A percentile compares a stretch with the other conserved stretches of the same genome.
phyloP scores from a whole-genome alignment of 2,113 vertebrate species.

The Neopipo cinnamomea region DNA sequence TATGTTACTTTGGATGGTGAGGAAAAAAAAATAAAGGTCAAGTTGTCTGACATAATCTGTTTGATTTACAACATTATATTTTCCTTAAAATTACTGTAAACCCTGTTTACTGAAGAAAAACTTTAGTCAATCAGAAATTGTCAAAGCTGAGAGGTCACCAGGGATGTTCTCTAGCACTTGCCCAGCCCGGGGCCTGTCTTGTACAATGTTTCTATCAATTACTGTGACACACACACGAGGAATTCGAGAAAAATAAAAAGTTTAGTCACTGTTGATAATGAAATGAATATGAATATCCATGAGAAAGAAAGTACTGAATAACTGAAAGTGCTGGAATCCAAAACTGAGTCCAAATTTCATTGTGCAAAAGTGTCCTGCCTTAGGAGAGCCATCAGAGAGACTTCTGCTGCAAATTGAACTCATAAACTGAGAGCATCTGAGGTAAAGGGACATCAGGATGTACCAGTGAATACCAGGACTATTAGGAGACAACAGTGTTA shows the following conservation, averaged over 20 bases:
- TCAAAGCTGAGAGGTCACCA: neutral
- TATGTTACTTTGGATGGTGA: neutral
- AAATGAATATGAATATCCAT: neutral
- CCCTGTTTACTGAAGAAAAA: neutral
- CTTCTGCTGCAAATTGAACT: neutral
- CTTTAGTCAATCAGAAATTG: neutral
- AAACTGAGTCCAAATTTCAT: neutral
- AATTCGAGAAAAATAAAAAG: neutral
- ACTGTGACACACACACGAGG: neutral
- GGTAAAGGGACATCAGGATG: neutral
- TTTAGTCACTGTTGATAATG: neutral
- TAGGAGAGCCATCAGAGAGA: neutral
- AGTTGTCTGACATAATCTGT: neutral
- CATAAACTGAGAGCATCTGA: neutral
- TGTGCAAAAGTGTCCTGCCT: neutral
- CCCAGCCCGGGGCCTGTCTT: neutral
- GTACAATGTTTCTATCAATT: neutral
- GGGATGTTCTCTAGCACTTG: neutral
- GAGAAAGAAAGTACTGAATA: neutral
- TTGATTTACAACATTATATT: neutral
- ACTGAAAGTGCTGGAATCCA: neutral
- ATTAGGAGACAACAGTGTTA: fast-evolving
- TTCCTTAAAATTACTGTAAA: neutral
- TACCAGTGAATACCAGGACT: neutral
- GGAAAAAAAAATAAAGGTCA: neutral